Base-by-base conservation (phyloP, 2,113 vertebrate species). In the Sprattus sprattus region DNA sequence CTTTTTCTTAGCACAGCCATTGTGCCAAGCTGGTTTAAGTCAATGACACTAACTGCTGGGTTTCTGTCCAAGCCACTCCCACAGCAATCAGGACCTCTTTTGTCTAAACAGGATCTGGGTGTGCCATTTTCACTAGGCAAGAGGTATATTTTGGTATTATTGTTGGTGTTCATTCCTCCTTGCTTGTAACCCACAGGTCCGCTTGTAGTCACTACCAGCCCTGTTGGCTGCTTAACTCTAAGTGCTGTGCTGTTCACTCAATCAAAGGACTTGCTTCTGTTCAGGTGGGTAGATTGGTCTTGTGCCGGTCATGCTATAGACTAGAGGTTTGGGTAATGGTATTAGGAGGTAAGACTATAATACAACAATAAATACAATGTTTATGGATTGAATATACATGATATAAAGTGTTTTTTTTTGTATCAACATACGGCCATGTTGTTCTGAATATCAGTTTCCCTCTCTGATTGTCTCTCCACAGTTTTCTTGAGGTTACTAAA, bases 141-240 rank as follows among this genome's bases (percentile, higher is more conserved):
- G n/a, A n/a, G 57, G 82, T 45, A 57, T 52, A 81, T 93, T 95
- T 95, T 94, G 96, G n/a, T 95, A 5, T 93, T 91, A n/a, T 95
- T 87, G 0, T 95, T 96, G 88, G 87, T 94, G 88, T 95, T 93
- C 93, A 96, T 95, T 86, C 96, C 95, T 0, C 92, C 95, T 89
- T 96, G 95, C 3, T 60, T 93, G 88, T 95, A 94, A 6, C 95
- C 92, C 82, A 96, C 71, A 78, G 71, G 71, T 78, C 32, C 5
- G 1, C 44, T 78, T 39, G 71, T 78, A 16, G 71, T 78, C 11
- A 39, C 32, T 28, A 78, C 71, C 32, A 78, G 71, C 15, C 4
- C 71, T 78, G 71, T 78, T 13, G 71, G 71, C 28, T 78, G 71
- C 15, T 10, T 78, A 28, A 78, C 28, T 11, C 71, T 78, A 5